Evolutionary conservation across 1,140 invertebrate species (phyloP).

Genomic region (Diachasma alloeum): DNA sequence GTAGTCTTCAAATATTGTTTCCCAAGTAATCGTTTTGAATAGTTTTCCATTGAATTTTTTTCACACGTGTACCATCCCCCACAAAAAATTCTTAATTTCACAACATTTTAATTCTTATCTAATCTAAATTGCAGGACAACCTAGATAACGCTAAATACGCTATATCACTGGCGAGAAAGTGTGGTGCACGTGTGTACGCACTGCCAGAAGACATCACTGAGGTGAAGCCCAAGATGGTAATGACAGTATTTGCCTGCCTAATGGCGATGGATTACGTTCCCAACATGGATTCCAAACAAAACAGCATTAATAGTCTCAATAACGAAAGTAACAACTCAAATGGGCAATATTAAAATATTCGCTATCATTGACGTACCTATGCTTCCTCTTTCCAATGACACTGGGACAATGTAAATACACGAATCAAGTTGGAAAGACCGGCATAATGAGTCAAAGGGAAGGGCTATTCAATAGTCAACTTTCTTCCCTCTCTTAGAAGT

Average conservation of each 20-base stretch:
- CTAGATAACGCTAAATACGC: conserved; percentile 98
- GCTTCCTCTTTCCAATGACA: background rate
- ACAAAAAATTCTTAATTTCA: background rate
- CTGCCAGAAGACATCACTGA: conserved; percentile 99
- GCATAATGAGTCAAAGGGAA: too few species aligned
- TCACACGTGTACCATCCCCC: too few species aligned
- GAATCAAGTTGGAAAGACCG: background rate
- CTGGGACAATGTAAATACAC: background rate
- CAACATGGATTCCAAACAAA: conserved; percentile 74
- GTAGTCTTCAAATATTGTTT: too few species aligned
- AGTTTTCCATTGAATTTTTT: background rate
- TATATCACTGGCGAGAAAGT: conserved; percentile 96
- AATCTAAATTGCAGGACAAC: conserved; percentile 77
- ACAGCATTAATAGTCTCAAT: conserved; percentile 47
- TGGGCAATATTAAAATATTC: conserved; percentile 50
- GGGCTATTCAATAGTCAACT: too few species aligned
- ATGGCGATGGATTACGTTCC: conserved; percentile 97
- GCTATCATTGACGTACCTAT: background rate
- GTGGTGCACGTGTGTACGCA: conserved; percentile 96
- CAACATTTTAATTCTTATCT: background rate
- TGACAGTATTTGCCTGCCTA: conserved; percentile 98
- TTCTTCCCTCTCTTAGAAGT: background rate
- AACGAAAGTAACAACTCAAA: conserved; percentile 33
- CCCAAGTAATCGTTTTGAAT: too few species aligned
- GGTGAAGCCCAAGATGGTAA: conserved; percentile 98